These are phyloP conservation scores for Dissostichus mawsoni DNA, from an alignment of 2,113 vertebrate species.

Conservation along the genomic window DNA sequence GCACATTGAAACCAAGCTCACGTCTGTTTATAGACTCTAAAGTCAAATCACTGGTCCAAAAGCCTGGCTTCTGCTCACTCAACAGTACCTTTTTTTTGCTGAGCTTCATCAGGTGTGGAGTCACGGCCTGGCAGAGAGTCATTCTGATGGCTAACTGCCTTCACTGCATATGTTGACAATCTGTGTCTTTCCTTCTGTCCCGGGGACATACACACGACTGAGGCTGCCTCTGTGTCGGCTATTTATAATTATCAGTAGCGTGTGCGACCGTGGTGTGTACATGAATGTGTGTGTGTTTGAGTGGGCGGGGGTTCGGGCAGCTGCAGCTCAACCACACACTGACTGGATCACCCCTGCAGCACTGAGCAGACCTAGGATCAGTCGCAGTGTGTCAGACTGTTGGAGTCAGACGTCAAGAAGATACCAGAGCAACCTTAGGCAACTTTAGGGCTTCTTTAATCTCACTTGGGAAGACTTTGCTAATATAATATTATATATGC, in stretches of 20 bases:
- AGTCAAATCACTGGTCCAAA: constrained; percentile 25
- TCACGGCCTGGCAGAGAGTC: constrained; percentile 77
- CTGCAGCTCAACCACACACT: constrained; percentile 54
- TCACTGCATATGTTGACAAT: constrained; percentile 71
- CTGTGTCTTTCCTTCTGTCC: constrained; percentile 56
- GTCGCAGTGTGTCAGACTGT: constrained; percentile 42
- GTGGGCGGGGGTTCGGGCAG: constrained; percentile 72
- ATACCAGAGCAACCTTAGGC: constrained; percentile 30
- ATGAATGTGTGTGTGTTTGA: constrained; percentile 56
- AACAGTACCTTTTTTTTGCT: constrained; percentile 83
- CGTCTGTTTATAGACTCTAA: constrained; percentile 71
- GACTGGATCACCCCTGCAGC: constrained; percentile 55
- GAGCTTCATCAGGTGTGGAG: constrained; percentile 81
- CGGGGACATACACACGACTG: constrained; percentile 54
- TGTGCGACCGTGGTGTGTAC: constrained; percentile 63
- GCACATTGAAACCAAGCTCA: constrained; percentile 59
- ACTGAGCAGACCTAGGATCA: constrained; percentile 49
- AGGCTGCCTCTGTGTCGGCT: constrained; percentile 65
- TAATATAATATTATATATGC: not conserved
- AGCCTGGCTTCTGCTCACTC: constrained; percentile 8
- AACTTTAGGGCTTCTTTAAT: constrained; percentile 3
- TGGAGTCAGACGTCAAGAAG: constrained; percentile 43
- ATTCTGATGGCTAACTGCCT: constrained; percentile 68
- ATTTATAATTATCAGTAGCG: constrained; percentile 81
- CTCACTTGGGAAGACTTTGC: not conserved